Evolutionary conservation across 37 sponge, comb jelly and placozoan species (phyloP).

Genomic region (Tethya wilhelma): DNA sequence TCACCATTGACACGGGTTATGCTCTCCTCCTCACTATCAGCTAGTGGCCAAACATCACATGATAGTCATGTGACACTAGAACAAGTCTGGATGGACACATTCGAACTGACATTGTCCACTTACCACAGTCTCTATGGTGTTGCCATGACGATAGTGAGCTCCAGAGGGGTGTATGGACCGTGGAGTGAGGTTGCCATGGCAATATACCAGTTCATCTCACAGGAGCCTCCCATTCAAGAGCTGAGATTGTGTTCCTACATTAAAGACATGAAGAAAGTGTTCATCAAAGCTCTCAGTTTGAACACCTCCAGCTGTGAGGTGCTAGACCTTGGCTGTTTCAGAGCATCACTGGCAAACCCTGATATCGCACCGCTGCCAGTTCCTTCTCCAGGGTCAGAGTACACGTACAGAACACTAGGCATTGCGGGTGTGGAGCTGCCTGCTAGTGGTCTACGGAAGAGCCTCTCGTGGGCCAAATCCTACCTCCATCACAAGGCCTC

Average conservation of each 20-base stretch:
- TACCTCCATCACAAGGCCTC: not conserved
- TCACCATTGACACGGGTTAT: constrained; percentile 16
- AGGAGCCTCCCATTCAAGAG: too few species aligned
- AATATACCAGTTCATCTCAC: not conserved
- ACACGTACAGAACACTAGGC: too few species aligned
- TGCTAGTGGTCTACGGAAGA: constrained; percentile 1
- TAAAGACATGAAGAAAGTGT: too few species aligned
- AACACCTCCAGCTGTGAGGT: too few species aligned
- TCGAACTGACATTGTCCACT: constrained; percentile 23
- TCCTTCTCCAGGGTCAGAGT: too few species aligned
- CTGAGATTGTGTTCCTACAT: too few species aligned
- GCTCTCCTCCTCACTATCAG: not conserved
- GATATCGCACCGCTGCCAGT: too few species aligned
- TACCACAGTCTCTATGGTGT: constrained; percentile 37
- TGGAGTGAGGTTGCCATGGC: constrained; percentile 24
- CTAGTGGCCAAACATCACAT: not conserved
- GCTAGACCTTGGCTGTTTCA: too few species aligned
- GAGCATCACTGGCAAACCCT: too few species aligned
- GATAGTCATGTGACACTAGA: not conserved
- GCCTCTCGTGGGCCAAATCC: constrained; percentile 23
- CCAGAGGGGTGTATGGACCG: constrained; percentile 50
- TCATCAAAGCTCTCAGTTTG: too few species aligned
- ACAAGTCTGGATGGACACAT: constrained; percentile 20
- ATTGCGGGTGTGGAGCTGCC: not conserved
- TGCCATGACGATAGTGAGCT: constrained; percentile 7